phyloP scores from a whole-genome alignment of 2,113 vertebrate species.

The Rhabdomys dilectus region DNA sequence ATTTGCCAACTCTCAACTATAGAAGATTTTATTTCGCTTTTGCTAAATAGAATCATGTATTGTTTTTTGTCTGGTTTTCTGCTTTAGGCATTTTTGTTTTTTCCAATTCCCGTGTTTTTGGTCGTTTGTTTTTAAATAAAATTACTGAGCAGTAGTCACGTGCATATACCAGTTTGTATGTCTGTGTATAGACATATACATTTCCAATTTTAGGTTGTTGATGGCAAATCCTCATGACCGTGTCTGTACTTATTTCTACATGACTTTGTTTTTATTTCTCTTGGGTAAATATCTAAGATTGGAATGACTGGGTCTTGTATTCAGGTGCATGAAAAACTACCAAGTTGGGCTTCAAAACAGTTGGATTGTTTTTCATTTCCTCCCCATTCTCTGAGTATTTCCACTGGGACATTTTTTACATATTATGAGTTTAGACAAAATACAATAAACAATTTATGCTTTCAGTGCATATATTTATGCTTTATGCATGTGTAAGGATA shows the following conservation, averaged over 20 bases:
- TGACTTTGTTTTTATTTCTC: neutral
- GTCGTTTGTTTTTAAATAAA: neutral
- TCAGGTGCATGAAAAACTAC: neutral
- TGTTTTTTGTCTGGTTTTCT: slow-evolving; percentile 15
- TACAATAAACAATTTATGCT: neutral
- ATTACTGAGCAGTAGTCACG: neutral
- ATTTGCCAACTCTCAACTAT: neutral
- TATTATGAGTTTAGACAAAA: slow-evolving; percentile 8
- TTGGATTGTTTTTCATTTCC: neutral
- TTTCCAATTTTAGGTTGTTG: slow-evolving; percentile 1
- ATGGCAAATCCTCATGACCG: neutral
- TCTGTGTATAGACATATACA: neutral
- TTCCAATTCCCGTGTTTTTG: neutral
- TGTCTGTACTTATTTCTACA: neutral
- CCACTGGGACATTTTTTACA: neutral
- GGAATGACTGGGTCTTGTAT: neutral
- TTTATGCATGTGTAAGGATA: neutral
- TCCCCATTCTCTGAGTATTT: neutral
- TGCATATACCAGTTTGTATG: neutral
- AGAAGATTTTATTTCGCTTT: neutral
- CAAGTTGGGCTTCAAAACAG: neutral
- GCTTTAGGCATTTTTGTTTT: neutral
- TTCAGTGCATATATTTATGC: neutral
- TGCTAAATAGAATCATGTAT: neutral
- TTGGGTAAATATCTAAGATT: neutral